A percentile compares a stretch with the other conserved stretches of the same genome.
phyloP scores from a whole-genome alignment of 2,888 invertebrate species.

The Nemapogon koenigi region DNA sequence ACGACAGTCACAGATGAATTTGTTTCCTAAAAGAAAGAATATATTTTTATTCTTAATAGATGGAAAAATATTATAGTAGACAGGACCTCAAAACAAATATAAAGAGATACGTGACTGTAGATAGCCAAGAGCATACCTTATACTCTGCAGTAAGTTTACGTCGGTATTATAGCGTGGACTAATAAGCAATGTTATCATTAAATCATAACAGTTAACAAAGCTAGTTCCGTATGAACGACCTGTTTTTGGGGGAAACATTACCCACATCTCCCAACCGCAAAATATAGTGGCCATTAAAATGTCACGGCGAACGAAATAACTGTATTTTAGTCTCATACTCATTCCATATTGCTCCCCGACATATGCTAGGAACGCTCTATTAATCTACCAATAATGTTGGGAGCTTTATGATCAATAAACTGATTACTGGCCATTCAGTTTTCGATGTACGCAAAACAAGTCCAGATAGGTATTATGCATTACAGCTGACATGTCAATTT shows the following conservation, averaged over 20 bases:
- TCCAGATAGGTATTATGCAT: no score
- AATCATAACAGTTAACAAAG: slow-evolving; percentile 9
- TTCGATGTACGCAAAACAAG: no score
- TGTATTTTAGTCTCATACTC: slow-evolving; percentile 13
- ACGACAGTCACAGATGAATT: slow-evolving; percentile 81
- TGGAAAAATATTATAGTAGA: background rate
- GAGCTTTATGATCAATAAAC: slow-evolving; percentile 3
- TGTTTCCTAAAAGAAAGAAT: slow-evolving; percentile 67
- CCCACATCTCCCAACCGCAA: slow-evolving; percentile 30
- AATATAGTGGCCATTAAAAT: slow-evolving; percentile 31
- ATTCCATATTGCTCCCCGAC: background rate
- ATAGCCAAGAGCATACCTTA: no score
- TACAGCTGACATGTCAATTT: no score
- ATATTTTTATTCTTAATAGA: background rate
- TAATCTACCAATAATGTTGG: slow-evolving; percentile 4
- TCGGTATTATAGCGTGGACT: no score
- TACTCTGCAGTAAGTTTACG: no score
- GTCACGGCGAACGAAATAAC: slow-evolving; percentile 16
- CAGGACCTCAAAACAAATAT: background rate
- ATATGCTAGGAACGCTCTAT: background rate
- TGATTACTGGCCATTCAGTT: no score
- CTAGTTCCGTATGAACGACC: slow-evolving; percentile 4
- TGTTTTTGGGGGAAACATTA: slow-evolving; percentile 26
- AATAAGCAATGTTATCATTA: slow-evolving; percentile 3
- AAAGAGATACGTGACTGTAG: no score